A percentile compares a stretch with the other conserved stretches of the same genome.
Evolutionary conservation across 2,888 invertebrate genomes (phyloP).

Genomic region (Drosophila subquinaria): DNA sequence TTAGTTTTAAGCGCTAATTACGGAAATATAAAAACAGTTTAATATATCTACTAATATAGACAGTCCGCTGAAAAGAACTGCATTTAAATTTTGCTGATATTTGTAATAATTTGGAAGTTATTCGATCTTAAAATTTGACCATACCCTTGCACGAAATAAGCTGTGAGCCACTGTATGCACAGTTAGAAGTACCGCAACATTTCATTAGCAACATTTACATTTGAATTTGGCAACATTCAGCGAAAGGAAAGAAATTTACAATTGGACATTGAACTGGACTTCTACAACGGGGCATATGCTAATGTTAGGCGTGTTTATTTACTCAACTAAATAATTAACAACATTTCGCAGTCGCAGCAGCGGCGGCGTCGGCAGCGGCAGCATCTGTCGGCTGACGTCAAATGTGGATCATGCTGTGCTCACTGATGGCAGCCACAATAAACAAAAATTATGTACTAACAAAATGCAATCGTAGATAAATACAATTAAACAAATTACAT

Average conservation of each 20-base stretch:
- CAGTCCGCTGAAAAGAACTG: too few species aligned
- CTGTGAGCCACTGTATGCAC: not conserved
- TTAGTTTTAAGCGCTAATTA: too few species aligned
- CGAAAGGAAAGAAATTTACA: not conserved
- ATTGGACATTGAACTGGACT: conserved; percentile 13
- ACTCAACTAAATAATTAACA: conserved; percentile 35
- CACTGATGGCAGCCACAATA: conserved; percentile 14
- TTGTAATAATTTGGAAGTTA: too few species aligned
- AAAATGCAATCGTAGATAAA: conserved; percentile 5
- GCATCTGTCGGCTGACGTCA: conserved; percentile 39
- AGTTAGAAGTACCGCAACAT: conserved; percentile 6
- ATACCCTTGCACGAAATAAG: too few species aligned
- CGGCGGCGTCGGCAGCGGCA: conserved; percentile 1
- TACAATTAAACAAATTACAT: conserved; percentile 33
- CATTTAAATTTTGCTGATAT: too few species aligned
- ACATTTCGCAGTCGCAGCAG: conserved; percentile 17
- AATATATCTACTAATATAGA: too few species aligned
- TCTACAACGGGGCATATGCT: conserved; percentile 7
- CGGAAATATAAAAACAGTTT: too few species aligned
- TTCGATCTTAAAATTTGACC: too few species aligned
- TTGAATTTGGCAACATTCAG: not conserved
- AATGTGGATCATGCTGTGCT: conserved; percentile 30
- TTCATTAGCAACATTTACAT: conserved; percentile 8
- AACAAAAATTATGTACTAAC: conserved; percentile 19
- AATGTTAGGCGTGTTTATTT: conserved; percentile 27